These are phyloP conservation scores for Platalea minor DNA, from an alignment of 2,797 vertebrate genomes.

Conservation along the genomic window DNA sequence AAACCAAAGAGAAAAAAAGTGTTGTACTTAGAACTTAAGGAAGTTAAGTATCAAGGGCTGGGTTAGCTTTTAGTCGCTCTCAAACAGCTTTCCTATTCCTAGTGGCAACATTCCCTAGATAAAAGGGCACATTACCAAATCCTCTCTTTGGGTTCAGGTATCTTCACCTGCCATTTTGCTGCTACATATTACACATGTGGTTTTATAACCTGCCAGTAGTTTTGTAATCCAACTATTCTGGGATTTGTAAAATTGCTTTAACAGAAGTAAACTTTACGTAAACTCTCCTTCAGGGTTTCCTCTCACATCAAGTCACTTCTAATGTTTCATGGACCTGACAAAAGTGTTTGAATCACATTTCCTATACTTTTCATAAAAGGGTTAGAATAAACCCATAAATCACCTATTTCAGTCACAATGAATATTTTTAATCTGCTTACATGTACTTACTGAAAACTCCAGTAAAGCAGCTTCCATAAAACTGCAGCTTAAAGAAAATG, in stretches of 20 bases:
- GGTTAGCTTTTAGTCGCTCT: background rate
- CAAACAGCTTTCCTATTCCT: background rate
- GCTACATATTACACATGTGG: background rate
- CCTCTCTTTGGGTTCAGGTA: accelerated
- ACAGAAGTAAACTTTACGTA: background rate
- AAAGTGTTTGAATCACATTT: background rate
- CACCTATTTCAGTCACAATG: background rate
- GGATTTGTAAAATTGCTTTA: background rate
- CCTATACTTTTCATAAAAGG: background rate
- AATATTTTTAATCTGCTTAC: background rate
- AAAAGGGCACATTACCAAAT: background rate
- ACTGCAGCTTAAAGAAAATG: background rate
- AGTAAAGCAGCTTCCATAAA: background rate
- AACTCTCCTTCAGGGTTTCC: background rate
- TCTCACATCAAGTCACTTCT: background rate
- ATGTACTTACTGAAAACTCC: background rate
- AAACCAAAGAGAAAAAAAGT: background rate
- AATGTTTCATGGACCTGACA: accelerated
- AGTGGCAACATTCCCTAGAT: background rate
- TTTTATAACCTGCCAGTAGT: background rate
- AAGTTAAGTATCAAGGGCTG: background rate
- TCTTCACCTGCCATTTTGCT: background rate
- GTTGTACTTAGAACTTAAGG: background rate
- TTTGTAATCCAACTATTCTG: background rate
- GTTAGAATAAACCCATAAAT: background rate